phyloP scores from a whole-genome alignment of 2,113 vertebrate genomes.

The Crotalus horridus region DNA sequence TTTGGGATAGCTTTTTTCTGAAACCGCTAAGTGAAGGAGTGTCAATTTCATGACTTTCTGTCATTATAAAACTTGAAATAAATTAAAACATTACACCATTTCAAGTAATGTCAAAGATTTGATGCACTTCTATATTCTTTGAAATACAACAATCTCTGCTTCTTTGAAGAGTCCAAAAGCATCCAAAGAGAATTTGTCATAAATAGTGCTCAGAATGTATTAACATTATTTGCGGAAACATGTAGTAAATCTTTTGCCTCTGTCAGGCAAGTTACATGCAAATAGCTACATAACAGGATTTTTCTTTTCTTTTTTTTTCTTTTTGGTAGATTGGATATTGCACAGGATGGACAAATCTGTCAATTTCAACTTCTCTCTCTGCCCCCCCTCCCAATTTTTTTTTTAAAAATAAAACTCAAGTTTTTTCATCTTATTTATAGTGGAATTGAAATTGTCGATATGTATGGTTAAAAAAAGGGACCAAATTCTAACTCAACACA shows the following conservation, averaged over 20 bases:
- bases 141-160: not conserved
- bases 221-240: not conserved
- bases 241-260: not conserved
- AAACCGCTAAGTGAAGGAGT: not conserved
- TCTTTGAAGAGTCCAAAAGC: not conserved
- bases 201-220: not conserved
- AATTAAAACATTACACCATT: not conserved
- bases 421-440: not conserved
- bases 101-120: not conserved
- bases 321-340: not conserved
- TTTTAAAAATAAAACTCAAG: not conserved
- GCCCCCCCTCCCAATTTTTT: too few relatives aligned
- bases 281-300: not conserved
- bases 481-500: not conserved
- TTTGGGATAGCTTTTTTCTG: not conserved
- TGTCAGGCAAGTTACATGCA: not conserved
- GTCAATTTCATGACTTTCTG: not conserved
- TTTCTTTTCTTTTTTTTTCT: accelerated
- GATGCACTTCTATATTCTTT: not conserved
- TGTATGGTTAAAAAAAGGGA: not conserved
- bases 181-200: not conserved
- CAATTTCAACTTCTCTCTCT: not conserved
- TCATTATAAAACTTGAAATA: not conserved
- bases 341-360: not conserved
- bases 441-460: not conserved